Base-by-base conservation (phyloP, 1,140 invertebrate genomes). In the Papilio glaucus region DNA sequence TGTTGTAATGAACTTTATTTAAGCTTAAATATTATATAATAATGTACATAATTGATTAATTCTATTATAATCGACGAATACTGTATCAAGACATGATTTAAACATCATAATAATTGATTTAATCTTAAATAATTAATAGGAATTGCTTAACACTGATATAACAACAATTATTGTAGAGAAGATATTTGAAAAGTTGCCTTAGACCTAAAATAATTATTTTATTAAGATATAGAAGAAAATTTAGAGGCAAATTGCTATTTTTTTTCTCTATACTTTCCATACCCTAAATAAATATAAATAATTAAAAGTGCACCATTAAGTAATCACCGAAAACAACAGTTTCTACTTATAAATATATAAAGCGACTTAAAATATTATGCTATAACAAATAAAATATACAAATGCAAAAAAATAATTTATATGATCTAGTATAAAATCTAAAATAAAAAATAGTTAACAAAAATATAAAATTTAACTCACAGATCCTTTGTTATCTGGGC, bases 71-170 rank as follows among this genome's bases (percentile, higher is more conserved):
- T 8, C 18, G 9, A 53, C 18, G 10, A 53, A 53, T 49, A 49
- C 15, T 53, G 7, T 24, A 53, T 3, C 29, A 33, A 21, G 4
- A 53, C 18, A 15, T 10, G 7, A 53, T 24, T 24, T 53, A 7
- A 42, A 42, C 9, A 49, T 49, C 10, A 49, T 49, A 18, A 7
- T 10, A 4, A 39, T 33, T 33, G 6, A 33, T 33, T 33, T 33
- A 3, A 33, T 33, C 29, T 33, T 33, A 33, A 65, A 37, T 65
- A 38, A 33, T n/a, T 24, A 53, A 24, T 24, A 53, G 45, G 45
- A 53, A 53, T 53, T 53, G 45, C 45, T 53, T 53, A 5, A 24
- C 4, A 53, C 12, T 53, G 45, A 24, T 53, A 53, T 53, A 21
- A 53, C 7, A 49, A 21, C 41, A 9, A 5, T 49, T 49, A 49